Evolutionary conservation across 2,797 vertebrate species (phyloP), one percentile per base, ranked within the genome.

Genomic region (Cryptoblepharus egeriae): DNA sequence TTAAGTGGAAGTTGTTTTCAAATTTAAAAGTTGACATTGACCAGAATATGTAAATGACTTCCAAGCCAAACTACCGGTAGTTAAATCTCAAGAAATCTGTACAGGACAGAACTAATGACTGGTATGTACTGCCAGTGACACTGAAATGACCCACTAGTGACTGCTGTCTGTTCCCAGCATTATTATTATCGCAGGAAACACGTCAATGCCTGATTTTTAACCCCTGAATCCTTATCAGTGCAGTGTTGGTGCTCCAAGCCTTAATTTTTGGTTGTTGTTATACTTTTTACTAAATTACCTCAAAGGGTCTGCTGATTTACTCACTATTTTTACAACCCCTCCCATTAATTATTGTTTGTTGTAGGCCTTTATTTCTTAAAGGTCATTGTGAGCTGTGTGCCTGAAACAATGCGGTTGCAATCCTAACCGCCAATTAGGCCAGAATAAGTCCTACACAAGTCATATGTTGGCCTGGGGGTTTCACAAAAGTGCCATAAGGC

Each of bases 221-320:
- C 63, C 49, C 1, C 85, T 85, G 74, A 84, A 74, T 92, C 75
- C 84, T 94, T 92, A 85, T 91, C 88, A 90, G 82, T 28, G 37
- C 57, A 26, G 16, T 2, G 32, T 45, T 90, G 26, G 45, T 73
- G 80, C 83, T 85, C 35, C 81, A 84, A 82, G 84, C 77, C 83
- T 90, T 91, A 85, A 91, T 90, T 92, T 86, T 88, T 57, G n/a
- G n/a, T n/a, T 92, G 82, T 89, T 87, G 65, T 91, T 92, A 89
- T 92, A 86, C 82, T 92, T 92, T 89, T 71, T 32, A 85, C 78
- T 86, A 80, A 87, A 80, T 85, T 89, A 81, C 86, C 90, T 91
- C 32, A 4, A 68, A 80, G 85, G 88, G 90, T 90, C 85, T 88
- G 32, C 4, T 61, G 88, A 90, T 88, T 92, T 92, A 49, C 89